Evolutionary conservation across 2,113 vertebrate genomes (phyloP).

Genomic region (Ancistrus triradiatus): DNA sequence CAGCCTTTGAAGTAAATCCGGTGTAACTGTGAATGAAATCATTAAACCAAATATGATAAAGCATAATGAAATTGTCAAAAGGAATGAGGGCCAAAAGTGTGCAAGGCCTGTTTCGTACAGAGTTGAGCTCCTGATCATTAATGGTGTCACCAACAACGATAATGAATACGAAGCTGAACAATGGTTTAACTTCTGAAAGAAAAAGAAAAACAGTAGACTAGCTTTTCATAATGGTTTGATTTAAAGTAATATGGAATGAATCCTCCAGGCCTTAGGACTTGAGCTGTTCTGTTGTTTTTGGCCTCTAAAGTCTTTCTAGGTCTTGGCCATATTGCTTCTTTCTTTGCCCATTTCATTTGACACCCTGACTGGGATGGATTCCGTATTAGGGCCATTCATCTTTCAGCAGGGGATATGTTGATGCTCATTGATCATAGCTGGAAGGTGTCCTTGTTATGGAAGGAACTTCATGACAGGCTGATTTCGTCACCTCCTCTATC

Average conservation of each 20-base stretch:
- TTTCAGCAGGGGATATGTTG: conserved; percentile 34
- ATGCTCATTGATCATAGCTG: conserved; percentile 42
- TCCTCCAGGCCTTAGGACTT: too few relatives aligned
- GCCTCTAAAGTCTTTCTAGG: not conserved
- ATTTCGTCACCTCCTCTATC: conserved; percentile 42
- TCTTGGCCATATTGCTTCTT: not conserved
- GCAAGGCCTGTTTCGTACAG: not conserved
- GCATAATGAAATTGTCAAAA: conserved; percentile 24
- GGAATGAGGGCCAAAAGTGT: conserved; percentile 15
- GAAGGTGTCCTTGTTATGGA: conserved; percentile 29
- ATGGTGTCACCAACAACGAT: conserved; percentile 10
- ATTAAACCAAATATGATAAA: conserved; percentile 46
- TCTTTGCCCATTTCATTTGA: conserved; percentile 13
- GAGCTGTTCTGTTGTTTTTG: not conserved
- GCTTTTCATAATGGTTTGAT: too few relatives aligned
- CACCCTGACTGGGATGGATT: conserved; percentile 17
- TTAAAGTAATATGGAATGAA: too few relatives aligned
- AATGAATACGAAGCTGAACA: too few relatives aligned
- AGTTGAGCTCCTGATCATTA: conserved; percentile 37
- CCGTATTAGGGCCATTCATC: conserved; percentile 26
- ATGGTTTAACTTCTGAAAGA: too few relatives aligned
- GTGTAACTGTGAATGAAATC: conserved; percentile 40
- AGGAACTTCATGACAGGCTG: conserved; percentile 23
- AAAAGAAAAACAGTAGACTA: too few relatives aligned
- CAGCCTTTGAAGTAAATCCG: conserved; percentile 35